Evolutionary conservation across 1,140 invertebrate genomes (phyloP), one percentile per base, ranked within the genome.

Genomic region (Zophobas morio): DNA sequence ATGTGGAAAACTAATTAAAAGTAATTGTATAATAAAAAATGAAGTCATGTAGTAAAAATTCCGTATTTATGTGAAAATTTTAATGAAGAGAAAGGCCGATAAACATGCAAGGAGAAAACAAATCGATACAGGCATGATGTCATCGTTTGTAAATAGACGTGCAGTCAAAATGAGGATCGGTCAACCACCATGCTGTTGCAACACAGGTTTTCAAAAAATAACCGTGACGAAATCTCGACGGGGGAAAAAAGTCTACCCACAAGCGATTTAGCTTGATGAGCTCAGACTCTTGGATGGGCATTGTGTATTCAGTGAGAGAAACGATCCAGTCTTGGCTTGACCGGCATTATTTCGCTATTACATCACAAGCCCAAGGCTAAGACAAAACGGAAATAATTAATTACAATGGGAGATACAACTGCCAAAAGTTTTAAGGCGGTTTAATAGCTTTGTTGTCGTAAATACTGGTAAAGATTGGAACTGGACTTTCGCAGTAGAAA

Each of bases 361-460:
- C 60, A 66, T 66, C 60, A 66, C 60, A 42, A 40, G 36, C 39
- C 39, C 60, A 66, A 66, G 60, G 60, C 60, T 66, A 47, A 20
- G 39, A 66, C 42, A 66, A 66, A 66, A 66, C 60, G 60, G 60
- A 66, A 66, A 66, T 66, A 66, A 66, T 66, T 66, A 66, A 66
- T 66, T 66, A 66, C 60, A 66, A 33, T 63, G 5, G 37, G 6
- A 42, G 39, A 66, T 66, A 42, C 60, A 42, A 66, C 60, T 42
- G 60, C 60, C 60, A 66, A 66, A 66, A 66, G 37, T 51, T 51
- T 20, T 2, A 40, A 66, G 20, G 33, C 60, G 20, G 40, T 32
- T 2, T 63, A 63, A 57, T 42, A 8, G 37, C 37, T 57, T 36
- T 57, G n/a, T 51, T 51, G 49, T 51, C 6, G 49, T 20, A 51